A percentile compares a stretch with the other conserved stretches of the same genome.
phyloP scores from a whole-genome alignment of 2,113 vertebrate species.

The Cnemophilus loriae region DNA sequence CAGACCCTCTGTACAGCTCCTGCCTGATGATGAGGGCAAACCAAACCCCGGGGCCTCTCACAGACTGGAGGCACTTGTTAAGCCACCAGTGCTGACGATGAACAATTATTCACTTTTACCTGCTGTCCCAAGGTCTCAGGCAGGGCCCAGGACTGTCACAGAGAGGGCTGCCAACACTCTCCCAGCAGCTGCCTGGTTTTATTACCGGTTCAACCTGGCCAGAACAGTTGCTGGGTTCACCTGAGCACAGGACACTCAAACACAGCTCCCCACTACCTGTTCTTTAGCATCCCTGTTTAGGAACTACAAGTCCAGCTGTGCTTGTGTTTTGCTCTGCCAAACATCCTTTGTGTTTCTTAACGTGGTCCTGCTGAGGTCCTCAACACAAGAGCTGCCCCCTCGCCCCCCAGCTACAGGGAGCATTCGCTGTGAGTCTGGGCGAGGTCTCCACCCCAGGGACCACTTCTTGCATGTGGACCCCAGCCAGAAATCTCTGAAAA shows the following conservation, averaged over 20 bases:
- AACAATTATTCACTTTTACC: neutral
- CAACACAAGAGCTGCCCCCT: neutral
- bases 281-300: neutral
- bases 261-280: neutral
- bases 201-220: neutral
- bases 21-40: neutral
- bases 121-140: neutral
- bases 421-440: rapidly evolving
- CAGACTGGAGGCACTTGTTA: neutral
- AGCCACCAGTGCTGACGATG: too few species aligned
- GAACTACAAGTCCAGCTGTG: neutral
- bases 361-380: rapidly evolving
- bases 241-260: neutral
- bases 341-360: neutral
- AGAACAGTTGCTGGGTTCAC: neutral
- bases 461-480: neutral
- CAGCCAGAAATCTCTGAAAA: conserved; percentile 3
- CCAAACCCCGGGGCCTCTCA: neutral
- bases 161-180: neutral
- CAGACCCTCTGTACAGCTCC: neutral
- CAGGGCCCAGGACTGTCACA: neutral
- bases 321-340: neutral
- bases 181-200: neutral
- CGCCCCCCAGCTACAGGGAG: rapidly evolving
- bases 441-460: neutral